Evolutionary conservation across 2,113 vertebrate species (phyloP), one percentile per base, ranked within the genome.

Genomic region (Laticauda laticaudata): DNA sequence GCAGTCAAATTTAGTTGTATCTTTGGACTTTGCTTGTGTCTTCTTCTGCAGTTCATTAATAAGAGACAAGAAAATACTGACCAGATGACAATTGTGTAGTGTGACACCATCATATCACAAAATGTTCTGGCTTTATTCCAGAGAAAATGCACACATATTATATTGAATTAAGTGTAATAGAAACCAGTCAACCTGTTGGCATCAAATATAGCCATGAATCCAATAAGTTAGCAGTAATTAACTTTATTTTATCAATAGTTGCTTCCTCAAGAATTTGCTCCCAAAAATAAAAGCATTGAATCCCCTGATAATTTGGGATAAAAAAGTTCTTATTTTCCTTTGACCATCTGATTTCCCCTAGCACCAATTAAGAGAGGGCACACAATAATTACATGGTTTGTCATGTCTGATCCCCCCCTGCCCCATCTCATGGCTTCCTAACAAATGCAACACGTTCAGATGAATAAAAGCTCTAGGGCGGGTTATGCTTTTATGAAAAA

Each of bases 381-480:
- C 8, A 21, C 2, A 39, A 24, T 11, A 1, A 9, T 12, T 0
- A 0, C 0, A 69, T 8, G 2, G 0, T 54, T 20, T 26, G 6
- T 39, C 45, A 12, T 23, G 3, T 55, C 59, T 21, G 23, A 55
- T 48, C 34, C 20, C 11, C 81, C 53, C 11, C n/a, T 29, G 24
- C 51, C 43, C 4, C 26, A 54, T 26, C 23, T 55, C 43, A 51
- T 34, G 6, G 29, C 54, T 26, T 51, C 6, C 64, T 14, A 29
- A 45, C 23, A 43, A 0, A 3, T 0, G 1, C 15, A 92, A 87
- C 55, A 15, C 21, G 3, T 92, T 92, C 55, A 21, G 43, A 90
- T 90, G 69, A 91, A 87, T 29, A 24, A 39, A 0, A 39, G 57
- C 56, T 53, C 7, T 64, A n/a, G 18, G 18, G 18, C 34, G 48